A percentile compares a stretch with the other conserved stretches of the same genome.
Conservation (phyloP, 2,888 invertebrate genomes). For the Sphaerophoria rueppellii region DNA sequence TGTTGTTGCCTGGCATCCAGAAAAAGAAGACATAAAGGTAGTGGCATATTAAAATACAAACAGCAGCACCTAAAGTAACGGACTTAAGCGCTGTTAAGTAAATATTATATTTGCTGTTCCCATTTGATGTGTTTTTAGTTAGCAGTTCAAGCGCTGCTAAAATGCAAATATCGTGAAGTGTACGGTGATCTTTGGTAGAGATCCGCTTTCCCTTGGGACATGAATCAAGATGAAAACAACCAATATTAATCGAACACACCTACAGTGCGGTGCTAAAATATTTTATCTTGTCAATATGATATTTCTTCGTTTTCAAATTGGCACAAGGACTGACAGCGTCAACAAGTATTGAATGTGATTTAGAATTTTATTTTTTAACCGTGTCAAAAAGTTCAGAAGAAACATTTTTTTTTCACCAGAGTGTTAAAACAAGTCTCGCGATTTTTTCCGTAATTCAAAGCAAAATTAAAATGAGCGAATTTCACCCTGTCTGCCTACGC, state of each 20-base stretch:
- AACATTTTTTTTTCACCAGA: not conserved
- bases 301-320: not conserved
- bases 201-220: slow-evolving; percentile 58
- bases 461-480: slow-evolving; percentile 54
- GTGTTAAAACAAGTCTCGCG: slow-evolving; percentile 43
- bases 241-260: slow-evolving; percentile 64
- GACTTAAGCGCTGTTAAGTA: slow-evolving; percentile 49
- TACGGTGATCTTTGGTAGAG: slow-evolving; percentile 48
- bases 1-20: slow-evolving; percentile 41
- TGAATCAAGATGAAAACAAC: slow-evolving; percentile 43
- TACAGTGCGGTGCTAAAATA: not conserved
- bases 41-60: slow-evolving; percentile 37
- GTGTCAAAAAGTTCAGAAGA: not conserved
- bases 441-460: slow-evolving; percentile 25
- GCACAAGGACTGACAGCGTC: not conserved
- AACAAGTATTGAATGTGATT: too few relatives aligned
- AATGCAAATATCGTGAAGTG: slow-evolving; percentile 63
- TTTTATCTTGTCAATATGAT: not conserved
- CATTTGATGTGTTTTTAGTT: slow-evolving; percentile 69
- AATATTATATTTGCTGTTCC: slow-evolving; percentile 73
- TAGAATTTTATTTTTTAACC: too few relatives aligned
- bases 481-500: slow-evolving; percentile 69
- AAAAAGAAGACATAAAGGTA: slow-evolving; percentile 44
- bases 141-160: slow-evolving; percentile 75
- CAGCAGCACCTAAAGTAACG: slow-evolving; percentile 52